Evolutionary conservation across 2,113 vertebrate species (phyloP).

Genomic region (Microtus montanus): DNA sequence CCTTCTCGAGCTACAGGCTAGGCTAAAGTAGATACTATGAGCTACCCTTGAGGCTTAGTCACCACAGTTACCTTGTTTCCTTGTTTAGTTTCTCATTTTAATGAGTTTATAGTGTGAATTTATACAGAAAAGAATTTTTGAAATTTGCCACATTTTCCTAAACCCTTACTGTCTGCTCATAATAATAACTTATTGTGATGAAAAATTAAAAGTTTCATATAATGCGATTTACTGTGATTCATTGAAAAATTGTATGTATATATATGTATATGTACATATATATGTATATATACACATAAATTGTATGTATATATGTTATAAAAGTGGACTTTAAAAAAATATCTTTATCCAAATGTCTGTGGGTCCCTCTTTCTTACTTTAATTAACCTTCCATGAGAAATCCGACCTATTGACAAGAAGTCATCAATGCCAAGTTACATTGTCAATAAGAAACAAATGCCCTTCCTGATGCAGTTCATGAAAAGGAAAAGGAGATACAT

Average conservation of each 20-base stretch:
- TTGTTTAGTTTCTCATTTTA: background rate
- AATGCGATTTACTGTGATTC: background rate
- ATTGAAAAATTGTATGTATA: background rate
- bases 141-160: conserved; percentile 8
- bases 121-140: background rate
- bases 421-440: background rate
- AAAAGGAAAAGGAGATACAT: background rate
- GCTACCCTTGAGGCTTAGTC: background rate
- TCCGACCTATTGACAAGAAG: conserved; percentile 3
- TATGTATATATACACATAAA: too few species aligned
- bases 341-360: background rate
- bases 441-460: conserved; percentile 4
- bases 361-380: background rate
- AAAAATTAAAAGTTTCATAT: background rate
- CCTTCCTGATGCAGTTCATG: background rate
- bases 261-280: too few species aligned
- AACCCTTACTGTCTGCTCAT: background rate
- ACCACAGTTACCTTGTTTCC: background rate
- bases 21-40: conserved; percentile 72
- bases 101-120: background rate
- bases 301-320: conserved; percentile 19
- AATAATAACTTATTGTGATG: background rate
- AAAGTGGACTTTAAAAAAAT: conserved; percentile 10
- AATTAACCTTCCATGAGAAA: conserved; percentile 41
- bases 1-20: conserved; percentile 61